A percentile compares a stretch with the other conserved stretches of the same genome.
Conservation (phyloP, 2,113 vertebrate species). For the Pogonocichla stellata region DNA sequence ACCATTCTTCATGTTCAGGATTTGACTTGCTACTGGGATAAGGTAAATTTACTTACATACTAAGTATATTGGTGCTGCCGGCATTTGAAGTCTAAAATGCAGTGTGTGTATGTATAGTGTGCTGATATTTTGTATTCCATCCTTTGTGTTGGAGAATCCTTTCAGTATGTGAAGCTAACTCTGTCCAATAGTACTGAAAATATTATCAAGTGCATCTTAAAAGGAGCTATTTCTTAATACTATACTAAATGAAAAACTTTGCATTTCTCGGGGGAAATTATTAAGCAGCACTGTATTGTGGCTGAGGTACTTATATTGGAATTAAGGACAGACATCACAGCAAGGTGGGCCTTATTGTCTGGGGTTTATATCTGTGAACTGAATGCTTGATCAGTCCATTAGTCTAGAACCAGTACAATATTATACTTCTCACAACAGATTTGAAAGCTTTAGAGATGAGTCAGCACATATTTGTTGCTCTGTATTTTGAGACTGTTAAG, state of each 20-base stretch:
- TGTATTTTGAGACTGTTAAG: neutral
- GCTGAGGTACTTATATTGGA: neutral
- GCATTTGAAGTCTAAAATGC: neutral
- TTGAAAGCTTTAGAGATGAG: neutral
- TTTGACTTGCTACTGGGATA: constrained; percentile 88
- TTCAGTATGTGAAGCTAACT: neutral
- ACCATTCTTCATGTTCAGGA: constrained; percentile 77
- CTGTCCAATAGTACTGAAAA: neutral
- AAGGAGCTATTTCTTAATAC: neutral
- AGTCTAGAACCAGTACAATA: neutral
- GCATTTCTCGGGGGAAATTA: fast-evolving
- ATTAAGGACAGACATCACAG: neutral
- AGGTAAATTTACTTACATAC: constrained; percentile 70
- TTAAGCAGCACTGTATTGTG: neutral
- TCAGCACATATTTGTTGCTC: neutral
- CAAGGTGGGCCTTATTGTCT: fast-evolving
- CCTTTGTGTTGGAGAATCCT: neutral
- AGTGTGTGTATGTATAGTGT: neutral
- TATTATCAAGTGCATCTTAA: neutral
- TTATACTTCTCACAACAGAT: neutral
- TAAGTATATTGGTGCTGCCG: neutral
- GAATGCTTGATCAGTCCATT: neutral
- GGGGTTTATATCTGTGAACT: neutral
- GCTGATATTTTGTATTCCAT: neutral
- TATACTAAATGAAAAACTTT: neutral